A percentile compares a stretch with the other conserved stretches of the same genome.
Conservation (phyloP, 2,113 vertebrate genomes). For the Cyrtonyx montezumae region DNA sequence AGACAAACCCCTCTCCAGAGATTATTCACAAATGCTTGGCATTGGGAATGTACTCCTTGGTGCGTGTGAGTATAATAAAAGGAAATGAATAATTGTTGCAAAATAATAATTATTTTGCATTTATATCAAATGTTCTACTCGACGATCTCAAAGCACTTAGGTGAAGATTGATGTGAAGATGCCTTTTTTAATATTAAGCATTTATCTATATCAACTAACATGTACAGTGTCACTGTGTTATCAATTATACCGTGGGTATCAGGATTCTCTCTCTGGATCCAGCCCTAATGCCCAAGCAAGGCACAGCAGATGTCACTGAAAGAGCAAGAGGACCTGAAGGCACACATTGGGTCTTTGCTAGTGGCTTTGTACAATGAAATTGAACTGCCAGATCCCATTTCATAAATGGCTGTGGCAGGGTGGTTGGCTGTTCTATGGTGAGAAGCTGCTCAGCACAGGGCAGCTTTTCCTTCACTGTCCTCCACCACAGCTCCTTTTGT, state of each 20-base stretch:
- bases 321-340: neutral
- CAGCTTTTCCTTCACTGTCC: neutral
- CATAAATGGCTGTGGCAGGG: neutral
- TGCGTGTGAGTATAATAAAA: constrained; percentile 3
- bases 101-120: constrained; percentile 42
- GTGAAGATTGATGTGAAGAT: neutral
- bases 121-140: neutral
- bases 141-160: neutral
- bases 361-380: neutral
- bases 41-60: neutral
- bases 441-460: neutral
- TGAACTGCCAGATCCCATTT: neutral
- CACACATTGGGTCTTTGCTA: neutral
- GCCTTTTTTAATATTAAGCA: neutral
- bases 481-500: neutral
- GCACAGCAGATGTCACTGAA: neutral
- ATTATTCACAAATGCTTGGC: constrained; percentile 25
- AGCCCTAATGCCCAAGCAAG: neutral
- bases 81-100: neutral
- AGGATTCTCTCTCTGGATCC: neutral
- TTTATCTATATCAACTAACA: neutral
- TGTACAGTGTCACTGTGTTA: neutral
- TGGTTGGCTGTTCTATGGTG: neutral
- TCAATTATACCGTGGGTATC: neutral
- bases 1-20: constrained; percentile 34